These are phyloP conservation scores for Ptychadena robeensis DNA, from an alignment of 2,797 vertebrate genomes.

Conservation along the genomic window DNA sequence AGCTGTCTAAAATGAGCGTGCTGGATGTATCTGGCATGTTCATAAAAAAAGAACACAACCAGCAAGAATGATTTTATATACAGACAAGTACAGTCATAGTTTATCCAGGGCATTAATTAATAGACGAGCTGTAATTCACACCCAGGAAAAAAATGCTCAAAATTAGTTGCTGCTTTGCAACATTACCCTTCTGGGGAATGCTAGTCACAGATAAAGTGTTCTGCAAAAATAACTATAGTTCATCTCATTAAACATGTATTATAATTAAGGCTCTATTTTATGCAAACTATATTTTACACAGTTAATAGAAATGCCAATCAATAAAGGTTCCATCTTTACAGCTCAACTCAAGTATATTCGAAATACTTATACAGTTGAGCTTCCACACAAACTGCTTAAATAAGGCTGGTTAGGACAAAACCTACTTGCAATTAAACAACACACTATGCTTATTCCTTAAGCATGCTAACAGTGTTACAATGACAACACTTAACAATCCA, in stretches of 20 bases:
- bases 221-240: neutral
- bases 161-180: constrained; percentile 41
- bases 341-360: too few species aligned
- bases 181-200: constrained; percentile 48
- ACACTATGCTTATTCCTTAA: too few species aligned
- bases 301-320: too few species aligned
- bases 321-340: too few species aligned
- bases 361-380: too few species aligned
- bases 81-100: constrained; percentile 32
- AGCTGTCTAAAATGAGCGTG: neutral
- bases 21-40: neutral
- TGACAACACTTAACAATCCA: too few species aligned
- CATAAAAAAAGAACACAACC: neutral
- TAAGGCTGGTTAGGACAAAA: too few species aligned
- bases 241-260: constrained; percentile 22
- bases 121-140: constrained; percentile 42
- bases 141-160: constrained; percentile 47
- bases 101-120: constrained; percentile 49
- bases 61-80: constrained; percentile 36
- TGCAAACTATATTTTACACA: too few species aligned
- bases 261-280: neutral
- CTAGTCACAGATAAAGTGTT: constrained; percentile 16
- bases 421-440: too few species aligned
- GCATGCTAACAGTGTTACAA: too few species aligned
- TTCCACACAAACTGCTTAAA: too few species aligned